These are phyloP conservation scores for Thaleichthys pacificus DNA, from an alignment of 2,797 vertebrate genomes.

Conservation along the genomic window DNA sequence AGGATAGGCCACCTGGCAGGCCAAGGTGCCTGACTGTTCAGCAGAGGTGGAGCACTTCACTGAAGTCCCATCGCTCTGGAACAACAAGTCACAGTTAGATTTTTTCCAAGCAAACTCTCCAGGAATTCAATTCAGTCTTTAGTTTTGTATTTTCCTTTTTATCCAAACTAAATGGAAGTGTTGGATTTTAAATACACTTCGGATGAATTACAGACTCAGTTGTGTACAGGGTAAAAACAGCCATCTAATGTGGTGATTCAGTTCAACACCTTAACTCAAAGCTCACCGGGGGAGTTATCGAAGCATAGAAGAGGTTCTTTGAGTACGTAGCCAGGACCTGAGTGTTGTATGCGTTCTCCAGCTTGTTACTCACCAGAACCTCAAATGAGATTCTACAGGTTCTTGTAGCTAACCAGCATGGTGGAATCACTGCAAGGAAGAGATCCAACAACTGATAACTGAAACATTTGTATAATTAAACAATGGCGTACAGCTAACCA, in stretches of 20 bases:
- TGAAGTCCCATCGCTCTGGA: conserved; percentile 78
- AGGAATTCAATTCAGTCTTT: no score
- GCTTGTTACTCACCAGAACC: conserved; percentile 75
- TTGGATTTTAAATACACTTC: no score
- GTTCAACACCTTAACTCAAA: not conserved
- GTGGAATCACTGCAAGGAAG: conserved; percentile 61
- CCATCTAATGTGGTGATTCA: no score
- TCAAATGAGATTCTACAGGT: conserved; percentile 73
- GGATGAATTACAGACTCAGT: no score
- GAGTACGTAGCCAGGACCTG: conserved; percentile 74
- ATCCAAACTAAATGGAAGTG: no score
- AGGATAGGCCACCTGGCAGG: conserved; percentile 80
- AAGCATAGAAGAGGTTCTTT: conserved; percentile 82
- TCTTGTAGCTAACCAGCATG: conserved; percentile 78
- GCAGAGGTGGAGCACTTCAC: conserved; percentile 70
- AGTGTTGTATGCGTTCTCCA: conserved; percentile 83
- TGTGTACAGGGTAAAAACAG: no score
- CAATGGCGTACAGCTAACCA: not conserved
- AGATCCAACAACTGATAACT: not conserved
- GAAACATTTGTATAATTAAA: not conserved
- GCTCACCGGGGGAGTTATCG: conserved; percentile 70
- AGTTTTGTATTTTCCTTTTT: no score
- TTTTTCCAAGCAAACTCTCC: not conserved
- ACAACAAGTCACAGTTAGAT: not conserved
- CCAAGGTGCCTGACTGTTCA: conserved; percentile 61